Percentiles rank a stretch among this genome's conserved stretches.
Evolutionary conservation across 2,113 vertebrate genomes (phyloP).

Genomic region (Lophochroa leadbeateri): DNA sequence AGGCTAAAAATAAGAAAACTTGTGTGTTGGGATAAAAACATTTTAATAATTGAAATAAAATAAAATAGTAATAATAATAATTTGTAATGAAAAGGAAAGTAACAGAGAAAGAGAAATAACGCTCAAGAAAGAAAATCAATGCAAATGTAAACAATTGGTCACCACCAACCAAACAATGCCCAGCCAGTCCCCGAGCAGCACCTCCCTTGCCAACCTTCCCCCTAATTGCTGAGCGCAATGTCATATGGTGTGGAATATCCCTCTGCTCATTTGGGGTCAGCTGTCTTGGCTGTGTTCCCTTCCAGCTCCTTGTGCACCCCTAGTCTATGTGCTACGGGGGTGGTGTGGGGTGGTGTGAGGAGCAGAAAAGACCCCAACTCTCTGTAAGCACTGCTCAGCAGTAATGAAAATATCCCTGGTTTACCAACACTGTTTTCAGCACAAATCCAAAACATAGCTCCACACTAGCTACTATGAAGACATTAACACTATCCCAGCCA

Average conservation of each 20-base stretch:
- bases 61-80: not conserved
- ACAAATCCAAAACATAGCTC: not conserved
- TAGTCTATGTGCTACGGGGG: not conserved
- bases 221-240: not conserved
- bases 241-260: too few species aligned
- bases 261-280: not conserved
- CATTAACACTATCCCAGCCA: not conserved
- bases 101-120: not conserved
- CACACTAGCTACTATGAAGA: not conserved
- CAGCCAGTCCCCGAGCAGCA: not conserved
- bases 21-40: not conserved
- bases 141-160: not conserved
- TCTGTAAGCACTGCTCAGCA: not conserved
- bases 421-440: not conserved
- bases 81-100: not conserved
- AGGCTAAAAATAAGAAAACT: not conserved
- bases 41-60: not conserved
- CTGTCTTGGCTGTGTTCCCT: not conserved
- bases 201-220: not conserved
- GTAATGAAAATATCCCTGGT: not conserved
- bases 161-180: not conserved
- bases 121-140: not conserved
- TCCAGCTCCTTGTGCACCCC: not conserved
- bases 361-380: not conserved
- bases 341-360: not conserved